A percentile compares a stretch with the other conserved stretches of the same genome.
phyloP scores from a whole-genome alignment of 2,113 vertebrate genomes.

The Dromiciops gliroides region DNA sequence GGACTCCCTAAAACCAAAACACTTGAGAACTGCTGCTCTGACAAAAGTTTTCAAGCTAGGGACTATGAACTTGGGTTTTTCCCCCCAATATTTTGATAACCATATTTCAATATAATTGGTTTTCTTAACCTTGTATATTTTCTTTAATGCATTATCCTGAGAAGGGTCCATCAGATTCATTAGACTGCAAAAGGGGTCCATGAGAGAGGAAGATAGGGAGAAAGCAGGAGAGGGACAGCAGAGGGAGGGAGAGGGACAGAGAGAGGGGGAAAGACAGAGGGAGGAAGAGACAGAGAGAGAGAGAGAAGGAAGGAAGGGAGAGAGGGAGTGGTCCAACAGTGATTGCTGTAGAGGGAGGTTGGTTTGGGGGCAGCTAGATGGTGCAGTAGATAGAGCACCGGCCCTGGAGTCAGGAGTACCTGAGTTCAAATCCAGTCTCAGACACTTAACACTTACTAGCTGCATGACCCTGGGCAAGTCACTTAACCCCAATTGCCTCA shows the following conservation, averaged over 20 bases:
- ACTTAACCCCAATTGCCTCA: too few relatives aligned
- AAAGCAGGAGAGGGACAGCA: too few relatives aligned
- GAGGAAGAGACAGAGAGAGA: neutral
- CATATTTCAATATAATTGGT: neutral
- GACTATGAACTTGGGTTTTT: neutral
- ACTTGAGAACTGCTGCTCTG: neutral
- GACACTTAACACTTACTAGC: too few relatives aligned
- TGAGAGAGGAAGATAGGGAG: neutral
- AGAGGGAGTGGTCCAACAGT: neutral
- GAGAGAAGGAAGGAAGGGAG: too few relatives aligned
- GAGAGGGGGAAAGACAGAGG: rapidly evolving
- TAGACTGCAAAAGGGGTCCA: neutral
- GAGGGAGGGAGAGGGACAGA: too few relatives aligned
- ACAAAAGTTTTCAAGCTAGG: neutral
- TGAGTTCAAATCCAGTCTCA: too few relatives aligned
- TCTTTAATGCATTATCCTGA: neutral
- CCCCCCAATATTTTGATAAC: neutral
- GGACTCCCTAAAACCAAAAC: neutral
- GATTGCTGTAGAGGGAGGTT: too few relatives aligned
- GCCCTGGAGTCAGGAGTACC: too few relatives aligned
- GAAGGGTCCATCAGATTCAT: neutral
- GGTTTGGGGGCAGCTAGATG: too few relatives aligned
- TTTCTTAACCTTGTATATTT: neutral
- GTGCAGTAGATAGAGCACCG: too few relatives aligned
- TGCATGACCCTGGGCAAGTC: too few relatives aligned